Evolutionary conservation across 2,888 invertebrate genomes (phyloP).

Genomic region (Penaeus monodon): DNA sequence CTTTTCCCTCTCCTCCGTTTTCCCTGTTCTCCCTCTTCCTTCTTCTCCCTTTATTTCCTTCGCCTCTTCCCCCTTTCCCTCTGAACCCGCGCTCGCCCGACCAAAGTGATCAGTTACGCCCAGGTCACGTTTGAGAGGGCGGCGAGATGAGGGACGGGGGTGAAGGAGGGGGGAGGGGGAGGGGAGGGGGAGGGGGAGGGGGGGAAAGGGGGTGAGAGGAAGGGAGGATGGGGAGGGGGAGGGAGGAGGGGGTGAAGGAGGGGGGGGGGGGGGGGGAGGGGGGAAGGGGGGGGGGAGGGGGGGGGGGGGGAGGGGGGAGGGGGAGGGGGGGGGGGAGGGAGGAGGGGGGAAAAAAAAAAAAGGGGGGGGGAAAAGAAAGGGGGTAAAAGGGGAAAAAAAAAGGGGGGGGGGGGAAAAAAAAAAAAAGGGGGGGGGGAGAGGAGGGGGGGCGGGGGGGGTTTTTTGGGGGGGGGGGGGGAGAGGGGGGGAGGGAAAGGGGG

Average conservation of each 20-base stretch:
- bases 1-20: no score
- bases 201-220: not conserved
- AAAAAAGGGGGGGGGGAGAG: no score
- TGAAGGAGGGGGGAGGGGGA: not conserved
- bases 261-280: not conserved
- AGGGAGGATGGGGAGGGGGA: not conserved
- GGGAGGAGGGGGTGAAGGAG: not conserved
- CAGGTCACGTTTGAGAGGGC: not conserved
- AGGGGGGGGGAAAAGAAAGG: not conserved
- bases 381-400: no score
- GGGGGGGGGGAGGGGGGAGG: not conserved
- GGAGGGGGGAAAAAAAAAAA: not conserved
- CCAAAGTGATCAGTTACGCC: no score
- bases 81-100: no score
- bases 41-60: no score
- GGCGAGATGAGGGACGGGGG: not conserved
- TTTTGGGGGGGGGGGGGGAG: no score
- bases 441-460: no score
- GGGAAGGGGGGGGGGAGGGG: fast-evolving
- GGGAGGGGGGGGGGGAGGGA: not conserved
- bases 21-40: no score
- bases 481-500: not conserved
- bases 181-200: not conserved
- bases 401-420: no score
- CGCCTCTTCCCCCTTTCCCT: no score